phyloP scores from a whole-genome alignment of 2,113 vertebrate genomes.

The Anser cygnoides region DNA sequence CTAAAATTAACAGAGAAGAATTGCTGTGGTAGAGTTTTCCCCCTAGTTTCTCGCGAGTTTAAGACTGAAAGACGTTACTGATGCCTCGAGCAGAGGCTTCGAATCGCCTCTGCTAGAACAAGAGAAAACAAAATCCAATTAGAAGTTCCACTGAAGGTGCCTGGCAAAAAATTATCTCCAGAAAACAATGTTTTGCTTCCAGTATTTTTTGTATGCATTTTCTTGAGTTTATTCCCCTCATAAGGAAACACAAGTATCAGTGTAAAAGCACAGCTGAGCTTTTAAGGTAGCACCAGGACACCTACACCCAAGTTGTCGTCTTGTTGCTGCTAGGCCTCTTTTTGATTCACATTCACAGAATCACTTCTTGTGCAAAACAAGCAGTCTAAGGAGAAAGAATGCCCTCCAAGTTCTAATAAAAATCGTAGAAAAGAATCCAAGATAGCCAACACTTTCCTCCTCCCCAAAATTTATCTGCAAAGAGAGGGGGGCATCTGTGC shows the following conservation, averaged over 20 bases:
- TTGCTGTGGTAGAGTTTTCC: conserved; percentile 53
- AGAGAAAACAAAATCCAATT: conserved; percentile 66
- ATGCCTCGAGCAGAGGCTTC: conserved; percentile 56
- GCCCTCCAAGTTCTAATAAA: conserved; percentile 89
- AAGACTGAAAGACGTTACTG: conserved; percentile 71
- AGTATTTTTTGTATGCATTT: conserved; percentile 49
- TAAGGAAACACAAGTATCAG: conserved; percentile 73
- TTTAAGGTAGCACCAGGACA: conserved; percentile 86
- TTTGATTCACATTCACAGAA: conserved; percentile 97
- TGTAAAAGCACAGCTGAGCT: conserved; percentile 79
- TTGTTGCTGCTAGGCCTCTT: conserved; percentile 80
- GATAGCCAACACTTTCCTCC: conserved; percentile 67
- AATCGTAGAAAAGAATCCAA: conserved; percentile 79
- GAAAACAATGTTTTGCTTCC: conserved; percentile 60
- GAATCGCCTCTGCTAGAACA: conserved; percentile 41
- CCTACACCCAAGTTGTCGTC: conserved; percentile 80
- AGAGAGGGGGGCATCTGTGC: conserved; percentile 85
- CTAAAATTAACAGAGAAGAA: conserved; percentile 69
- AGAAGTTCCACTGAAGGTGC: conserved; percentile 72
- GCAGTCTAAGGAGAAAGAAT: conserved; percentile 98
- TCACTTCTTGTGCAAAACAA: conserved; percentile 99
- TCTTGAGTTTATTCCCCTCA: conserved; percentile 60
- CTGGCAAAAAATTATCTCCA: conserved; percentile 71
- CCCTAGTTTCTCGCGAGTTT: conserved; percentile 44
- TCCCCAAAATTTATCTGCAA: conserved; percentile 84